phyloP scores from a whole-genome alignment of 23 tunicate genomes.

The Styela clava region DNA sequence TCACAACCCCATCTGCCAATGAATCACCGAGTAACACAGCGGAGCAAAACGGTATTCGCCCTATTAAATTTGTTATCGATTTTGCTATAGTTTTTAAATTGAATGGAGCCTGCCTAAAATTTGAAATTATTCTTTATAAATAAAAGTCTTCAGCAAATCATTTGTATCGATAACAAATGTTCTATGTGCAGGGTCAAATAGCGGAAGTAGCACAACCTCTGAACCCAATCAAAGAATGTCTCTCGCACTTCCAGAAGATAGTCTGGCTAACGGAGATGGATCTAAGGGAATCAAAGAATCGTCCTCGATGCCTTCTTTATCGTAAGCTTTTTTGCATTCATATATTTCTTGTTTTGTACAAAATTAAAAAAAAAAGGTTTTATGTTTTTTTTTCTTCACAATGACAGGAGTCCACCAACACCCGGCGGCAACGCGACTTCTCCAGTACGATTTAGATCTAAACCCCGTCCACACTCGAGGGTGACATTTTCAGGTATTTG shows the following conservation, averaged over 20 bases:
- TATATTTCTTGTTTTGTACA: background rate
- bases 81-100: no score
- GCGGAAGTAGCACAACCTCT: constrained; percentile 11
- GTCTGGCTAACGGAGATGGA: background rate
- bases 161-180: no score
- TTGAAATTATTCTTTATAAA: no score
- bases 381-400: background rate
- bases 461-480: constrained; percentile 66
- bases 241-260: constrained; percentile 28
- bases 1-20: constrained; percentile 8
- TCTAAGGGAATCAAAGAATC: constrained; percentile 27
- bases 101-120: no score
- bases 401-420: constrained; percentile 16
- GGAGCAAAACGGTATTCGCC: background rate
- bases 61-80: no score
- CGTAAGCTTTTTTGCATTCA: constrained; percentile 33
- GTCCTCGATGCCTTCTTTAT: constrained; percentile 59
- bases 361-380: background rate
- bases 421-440: constrained; percentile 31
- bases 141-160: no score
- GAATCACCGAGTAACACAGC: constrained; percentile 5
- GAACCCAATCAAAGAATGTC: constrained; percentile 9
- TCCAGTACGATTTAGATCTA: constrained; percentile 61
- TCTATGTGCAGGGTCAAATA: constrained; percentile 28
- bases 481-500: constrained; percentile 79